Conservation (phyloP, 2,888 invertebrate species). For the Melangyna quadrimaculata region DNA sequence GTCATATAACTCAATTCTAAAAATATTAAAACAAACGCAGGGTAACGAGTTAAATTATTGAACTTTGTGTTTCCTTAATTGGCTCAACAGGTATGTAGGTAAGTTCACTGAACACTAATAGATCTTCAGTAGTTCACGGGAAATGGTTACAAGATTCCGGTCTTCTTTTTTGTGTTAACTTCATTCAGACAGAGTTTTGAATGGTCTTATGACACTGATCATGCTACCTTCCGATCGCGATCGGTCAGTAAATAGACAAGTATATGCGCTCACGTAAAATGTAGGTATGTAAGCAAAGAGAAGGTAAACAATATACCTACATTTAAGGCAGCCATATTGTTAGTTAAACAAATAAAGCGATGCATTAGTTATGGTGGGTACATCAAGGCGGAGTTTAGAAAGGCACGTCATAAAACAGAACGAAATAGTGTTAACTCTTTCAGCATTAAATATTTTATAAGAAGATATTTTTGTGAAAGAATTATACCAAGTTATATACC, state of each 20-base stretch:
- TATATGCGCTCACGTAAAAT: background rate
- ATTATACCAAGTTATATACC: background rate
- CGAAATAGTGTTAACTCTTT: background rate
- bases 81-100: constrained; percentile 1
- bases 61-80: constrained; percentile 11
- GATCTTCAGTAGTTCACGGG: constrained; percentile 9
- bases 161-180: background rate
- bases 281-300: background rate
- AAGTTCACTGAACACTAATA: background rate
- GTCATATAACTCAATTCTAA: background rate
- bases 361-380: constrained; percentile 36
- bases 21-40: background rate
- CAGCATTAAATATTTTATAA: background rate
- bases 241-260: background rate
- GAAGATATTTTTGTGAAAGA: background rate
- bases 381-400: constrained; percentile 59
- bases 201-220: background rate
- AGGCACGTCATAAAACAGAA: background rate
- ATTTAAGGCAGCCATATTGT: constrained; percentile 61
- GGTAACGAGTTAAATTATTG: constrained; percentile 10
- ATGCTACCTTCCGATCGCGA: background rate
- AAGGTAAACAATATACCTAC: constrained; percentile 38
- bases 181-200: background rate
- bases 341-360: constrained; percentile 59
- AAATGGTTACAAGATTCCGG: constrained; percentile 16